Conservation (phyloP, 2,797 vertebrate genomes). For the Philypnodon macrostomus region DNA sequence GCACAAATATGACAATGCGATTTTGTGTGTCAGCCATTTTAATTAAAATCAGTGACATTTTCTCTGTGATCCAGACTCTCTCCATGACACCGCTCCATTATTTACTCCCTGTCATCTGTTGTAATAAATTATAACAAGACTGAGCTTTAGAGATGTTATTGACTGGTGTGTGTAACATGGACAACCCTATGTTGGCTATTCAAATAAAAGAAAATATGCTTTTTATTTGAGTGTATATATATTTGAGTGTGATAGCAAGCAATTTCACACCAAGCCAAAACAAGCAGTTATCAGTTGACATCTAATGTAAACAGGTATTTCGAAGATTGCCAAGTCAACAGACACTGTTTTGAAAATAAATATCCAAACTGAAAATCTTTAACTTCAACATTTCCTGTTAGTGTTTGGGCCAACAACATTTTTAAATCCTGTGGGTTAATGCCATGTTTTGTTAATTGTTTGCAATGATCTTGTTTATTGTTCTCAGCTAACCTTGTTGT, state of each 20-base stretch:
- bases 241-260: too few species aligned
- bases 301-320: not conserved
- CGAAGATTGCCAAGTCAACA: too few species aligned
- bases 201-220: conserved; percentile 12
- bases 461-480: too few species aligned
- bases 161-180: conserved; percentile 3
- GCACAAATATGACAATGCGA: conserved; percentile 2
- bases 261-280: not conserved
- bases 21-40: conserved; percentile 3
- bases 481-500: too few species aligned
- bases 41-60: conserved; percentile 27
- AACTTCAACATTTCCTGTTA: too few species aligned
- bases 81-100: conserved; percentile 11
- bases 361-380: too few species aligned
- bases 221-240: too few species aligned
- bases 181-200: conserved; percentile 26
- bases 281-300: not conserved
- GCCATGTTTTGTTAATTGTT: too few species aligned
- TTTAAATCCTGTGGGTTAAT: too few species aligned
- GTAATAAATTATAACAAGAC: conserved; percentile 32
- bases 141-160: conserved; percentile 28
- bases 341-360: too few species aligned
- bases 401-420: too few species aligned
- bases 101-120: conserved; percentile 28
- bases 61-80: conserved; percentile 18